Evolutionary conservation across 2,113 vertebrate genomes (phyloP).

Genomic region (Tautogolabrus adspersus): DNA sequence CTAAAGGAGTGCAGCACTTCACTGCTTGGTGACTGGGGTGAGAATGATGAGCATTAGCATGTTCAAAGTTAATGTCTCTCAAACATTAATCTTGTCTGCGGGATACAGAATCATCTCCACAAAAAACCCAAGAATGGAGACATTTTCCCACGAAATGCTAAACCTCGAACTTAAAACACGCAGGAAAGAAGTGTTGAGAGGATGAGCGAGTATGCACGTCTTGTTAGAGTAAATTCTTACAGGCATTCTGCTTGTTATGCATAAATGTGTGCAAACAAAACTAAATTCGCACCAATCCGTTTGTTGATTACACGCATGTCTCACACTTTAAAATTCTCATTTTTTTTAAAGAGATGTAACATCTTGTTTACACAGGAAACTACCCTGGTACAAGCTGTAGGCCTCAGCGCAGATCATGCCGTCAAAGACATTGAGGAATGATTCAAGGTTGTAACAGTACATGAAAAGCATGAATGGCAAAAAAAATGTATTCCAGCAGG

Average conservation of each 20-base stretch:
- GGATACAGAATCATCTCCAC: constrained; percentile 28
- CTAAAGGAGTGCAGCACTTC: constrained; percentile 25
- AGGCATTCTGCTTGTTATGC: constrained; percentile 10
- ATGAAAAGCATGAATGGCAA: constrained; percentile 55
- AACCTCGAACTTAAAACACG: constrained; percentile 11
- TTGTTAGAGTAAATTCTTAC: constrained; percentile 11
- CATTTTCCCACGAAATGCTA: constrained; percentile 31
- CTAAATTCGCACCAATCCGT: constrained; percentile 9
- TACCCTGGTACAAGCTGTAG: constrained; percentile 13
- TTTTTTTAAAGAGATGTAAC: constrained; percentile 38
- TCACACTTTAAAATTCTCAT: not conserved
- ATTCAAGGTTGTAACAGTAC: constrained; percentile 59
- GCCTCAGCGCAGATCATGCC: constrained; percentile 45
- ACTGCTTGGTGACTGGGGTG: constrained; percentile 14
- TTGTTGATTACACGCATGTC: constrained; percentile 46
- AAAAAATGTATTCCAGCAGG: constrained; percentile 67
- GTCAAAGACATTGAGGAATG: constrained; percentile 10
- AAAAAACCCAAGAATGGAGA: constrained; percentile 33
- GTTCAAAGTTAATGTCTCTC: constrained; percentile 42
- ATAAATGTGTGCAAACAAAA: constrained; percentile 39
- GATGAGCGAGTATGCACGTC: not conserved
- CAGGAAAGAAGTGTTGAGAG: constrained; percentile 1
- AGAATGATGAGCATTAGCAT: constrained; percentile 60
- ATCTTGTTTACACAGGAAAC: constrained; percentile 46
- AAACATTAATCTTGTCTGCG: constrained; percentile 36